Base-by-base conservation (phyloP, 2,113 vertebrate species). In the Terrapene triunguis region DNA sequence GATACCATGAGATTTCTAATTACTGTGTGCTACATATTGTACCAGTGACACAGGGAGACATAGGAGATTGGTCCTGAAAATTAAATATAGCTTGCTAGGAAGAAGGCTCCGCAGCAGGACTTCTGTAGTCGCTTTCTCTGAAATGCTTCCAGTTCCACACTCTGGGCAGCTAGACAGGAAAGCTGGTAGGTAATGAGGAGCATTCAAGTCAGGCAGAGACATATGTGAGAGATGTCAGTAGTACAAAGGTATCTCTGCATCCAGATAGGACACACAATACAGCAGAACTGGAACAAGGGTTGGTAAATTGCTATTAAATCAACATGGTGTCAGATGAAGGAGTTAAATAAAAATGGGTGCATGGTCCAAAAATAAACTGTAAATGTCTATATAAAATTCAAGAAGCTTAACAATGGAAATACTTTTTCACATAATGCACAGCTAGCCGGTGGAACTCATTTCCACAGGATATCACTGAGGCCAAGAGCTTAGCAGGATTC, bases 1-100 rank as follows among this genome's bases (percentile, higher is more conserved):
- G 92, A 5, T 0, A 1, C 13, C 32, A 78, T 0, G 0, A 84
- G 65, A 76, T 42, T 54, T 85, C 32, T 51, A 38, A 72, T n/a
- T 35, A 65, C 22, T 9, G 25, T 8, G 54, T 29, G 32, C 48
- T 16, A 5, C 54, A 22, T 9, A 24, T 42, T 27, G 25, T 35
- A 44, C 59, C 32, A 6, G 35, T 4, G 11, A 22, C 69, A 53
- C 19, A 3, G 57, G 62, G 42, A 0, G 2, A 53, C 57, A 17
- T 29, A 80, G 54, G 38, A 54, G 42, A 55, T 74, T 89, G 35
- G 10, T 17, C 12, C 29, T 4, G 2, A n/a, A 83, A 87, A 19
- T 50, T 5, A 9, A 2, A 54, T n/a, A 53, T 72, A 90, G 29
- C 59, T 57, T 85, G 48, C 81, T 38, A 19, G 57, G 82, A 69